Conservation (phyloP, 92 coral and sea anemone genomes). For the Actinostola sp. region DNA sequence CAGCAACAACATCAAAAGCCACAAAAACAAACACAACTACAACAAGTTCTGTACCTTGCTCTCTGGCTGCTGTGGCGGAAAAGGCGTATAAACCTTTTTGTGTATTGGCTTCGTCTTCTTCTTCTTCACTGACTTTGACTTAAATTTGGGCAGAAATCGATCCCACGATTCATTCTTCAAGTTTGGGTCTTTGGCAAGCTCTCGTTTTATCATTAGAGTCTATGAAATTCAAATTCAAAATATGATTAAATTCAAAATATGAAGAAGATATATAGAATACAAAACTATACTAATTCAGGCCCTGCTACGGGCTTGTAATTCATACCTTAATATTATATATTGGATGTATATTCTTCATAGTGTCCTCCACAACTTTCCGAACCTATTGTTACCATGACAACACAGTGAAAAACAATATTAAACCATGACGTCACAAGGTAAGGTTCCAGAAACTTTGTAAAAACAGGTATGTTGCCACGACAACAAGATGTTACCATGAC, state of each 20-base stretch:
- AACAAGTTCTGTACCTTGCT: conserved; percentile 75
- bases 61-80: conserved; percentile 95
- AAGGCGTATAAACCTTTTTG: conserved; percentile 91
- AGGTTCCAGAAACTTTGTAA: no score
- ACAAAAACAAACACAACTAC: no score
- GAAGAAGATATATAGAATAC: not conserved
- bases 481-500: no score
- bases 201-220: conserved; percentile 98
- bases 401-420: no score
- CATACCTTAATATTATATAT: conserved; percentile 95
- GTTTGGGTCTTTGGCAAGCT: conserved; percentile 92
- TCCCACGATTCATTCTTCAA: conserved; percentile 97
- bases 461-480: no score
- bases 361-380: conserved; percentile 91
- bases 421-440: no score
- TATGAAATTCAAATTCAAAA: conserved; percentile 17
- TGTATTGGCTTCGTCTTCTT: conserved; percentile 77
- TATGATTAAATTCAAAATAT: not conserved
- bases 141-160: conserved; percentile 95
- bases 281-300: not conserved
- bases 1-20: no score
- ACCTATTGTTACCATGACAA: no score
- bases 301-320: no score
- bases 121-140: conserved; percentile 70
- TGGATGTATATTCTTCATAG: conserved; percentile 96